A percentile compares a stretch with the other conserved stretches of the same genome.
phyloP scores from a whole-genome alignment of 2,797 vertebrate genomes.

The Chlorospingus flavigularis region DNA sequence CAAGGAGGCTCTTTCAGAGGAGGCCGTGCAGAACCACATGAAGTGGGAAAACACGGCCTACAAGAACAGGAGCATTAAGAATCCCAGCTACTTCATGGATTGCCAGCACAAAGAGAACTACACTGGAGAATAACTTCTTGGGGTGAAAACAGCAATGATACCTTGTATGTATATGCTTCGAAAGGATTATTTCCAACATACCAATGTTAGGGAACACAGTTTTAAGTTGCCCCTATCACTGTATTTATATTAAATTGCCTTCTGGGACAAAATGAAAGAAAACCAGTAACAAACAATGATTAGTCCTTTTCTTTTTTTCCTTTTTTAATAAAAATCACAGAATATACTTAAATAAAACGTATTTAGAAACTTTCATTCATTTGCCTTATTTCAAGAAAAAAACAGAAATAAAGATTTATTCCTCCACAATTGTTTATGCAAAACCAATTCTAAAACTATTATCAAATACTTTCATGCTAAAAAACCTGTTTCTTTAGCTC shows the following conservation, averaged over 20 bases:
- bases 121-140: background rate
- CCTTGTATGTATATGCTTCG: background rate
- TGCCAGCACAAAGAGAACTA: background rate
- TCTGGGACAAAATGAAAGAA: background rate
- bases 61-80: background rate
- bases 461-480: background rate
- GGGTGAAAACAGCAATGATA: background rate
- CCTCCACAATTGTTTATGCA: background rate
- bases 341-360: background rate
- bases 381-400: background rate
- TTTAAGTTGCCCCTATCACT: background rate
- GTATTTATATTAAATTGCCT: background rate
- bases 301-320: rapidly evolving
- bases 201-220: background rate
- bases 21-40: background rate
- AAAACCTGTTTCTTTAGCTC: background rate
- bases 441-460: background rate
- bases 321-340: background rate
- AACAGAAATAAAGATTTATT: background rate
- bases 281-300: background rate
- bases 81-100: background rate
- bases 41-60: background rate
- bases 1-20: background rate
- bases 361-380: background rate
- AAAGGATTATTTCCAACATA: background rate